Evolutionary conservation across 2,797 vertebrate genomes (phyloP).

Genomic region (Catharus ustulatus): DNA sequence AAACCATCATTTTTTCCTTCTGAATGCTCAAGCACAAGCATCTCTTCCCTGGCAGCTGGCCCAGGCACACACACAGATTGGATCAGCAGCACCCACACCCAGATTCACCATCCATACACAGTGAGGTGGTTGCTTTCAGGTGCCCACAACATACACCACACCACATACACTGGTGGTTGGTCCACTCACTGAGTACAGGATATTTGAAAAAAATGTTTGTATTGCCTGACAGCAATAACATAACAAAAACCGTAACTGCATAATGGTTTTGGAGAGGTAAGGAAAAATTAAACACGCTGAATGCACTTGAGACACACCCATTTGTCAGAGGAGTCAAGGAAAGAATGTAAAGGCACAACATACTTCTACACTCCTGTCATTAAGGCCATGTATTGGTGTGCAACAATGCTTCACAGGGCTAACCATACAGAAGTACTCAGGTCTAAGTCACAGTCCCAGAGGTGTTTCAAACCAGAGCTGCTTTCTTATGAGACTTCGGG

Average conservation of each 20-base stretch:
- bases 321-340: not conserved
- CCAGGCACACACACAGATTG: slow-evolving; percentile 1
- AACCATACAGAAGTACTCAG: slow-evolving; percentile 34
- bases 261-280: slow-evolving; percentile 13
- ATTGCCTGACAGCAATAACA: not conserved
- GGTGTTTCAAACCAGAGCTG: not conserved
- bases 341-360: slow-evolving; percentile 50
- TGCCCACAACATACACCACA: not conserved
- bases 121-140: not conserved
- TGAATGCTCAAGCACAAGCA: not conserved
- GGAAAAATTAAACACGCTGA: slow-evolving; percentile 24
- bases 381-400: slow-evolving; percentile 25
- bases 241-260: not conserved
- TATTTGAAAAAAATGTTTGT: not conserved
- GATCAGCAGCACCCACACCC: not conserved
- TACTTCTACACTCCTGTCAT: slow-evolving; percentile 8
- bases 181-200: not conserved
- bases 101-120: not conserved
- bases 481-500: not conserved
- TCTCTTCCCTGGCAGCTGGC: not conserved
- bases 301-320: slow-evolving; percentile 2
- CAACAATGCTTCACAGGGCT: slow-evolving; percentile 35
- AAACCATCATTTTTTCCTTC: not conserved
- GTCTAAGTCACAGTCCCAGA: slow-evolving; percentile 5
- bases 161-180: not conserved